These are phyloP conservation scores for Aptenodytes patagonicus DNA, from an alignment of 2,113 vertebrate species.

Conservation along the genomic window DNA sequence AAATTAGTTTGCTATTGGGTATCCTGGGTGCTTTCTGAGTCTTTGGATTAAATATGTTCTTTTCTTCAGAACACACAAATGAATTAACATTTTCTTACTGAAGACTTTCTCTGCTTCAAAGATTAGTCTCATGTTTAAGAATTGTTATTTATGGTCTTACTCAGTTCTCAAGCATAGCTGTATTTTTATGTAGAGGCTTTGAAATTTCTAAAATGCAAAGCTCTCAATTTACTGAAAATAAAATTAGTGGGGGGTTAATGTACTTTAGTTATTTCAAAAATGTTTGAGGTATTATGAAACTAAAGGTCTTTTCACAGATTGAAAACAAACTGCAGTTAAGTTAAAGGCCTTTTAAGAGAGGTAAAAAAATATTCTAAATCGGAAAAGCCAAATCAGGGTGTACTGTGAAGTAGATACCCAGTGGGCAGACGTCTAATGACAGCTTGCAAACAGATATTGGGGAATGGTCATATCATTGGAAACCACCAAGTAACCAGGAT, in stretches of 20 bases:
- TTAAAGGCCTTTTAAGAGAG: not conserved
- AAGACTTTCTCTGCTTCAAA: not conserved
- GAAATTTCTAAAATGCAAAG: slow-evolving; percentile 23
- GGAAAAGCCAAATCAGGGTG: not conserved
- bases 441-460: not conserved
- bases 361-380: not conserved
- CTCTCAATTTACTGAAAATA: not conserved
- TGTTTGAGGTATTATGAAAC: not conserved
- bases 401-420: not conserved
- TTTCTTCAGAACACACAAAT: not conserved
- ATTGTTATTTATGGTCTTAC: not conserved
- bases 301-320: not conserved
- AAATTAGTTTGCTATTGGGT: not conserved
- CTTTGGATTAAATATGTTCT: not conserved
- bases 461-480: not conserved
- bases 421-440: not conserved
- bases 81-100: not conserved
- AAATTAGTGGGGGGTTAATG: not conserved
- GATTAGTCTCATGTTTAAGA: not conserved
- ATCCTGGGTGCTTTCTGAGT: not conserved
- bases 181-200: not conserved
- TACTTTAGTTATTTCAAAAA: slow-evolving; percentile 9
- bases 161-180: not conserved
- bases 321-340: not conserved
- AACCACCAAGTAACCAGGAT: not conserved